Conservation (phyloP, 2,113 vertebrate genomes). For the Tragelaphus strepsiceros region DNA sequence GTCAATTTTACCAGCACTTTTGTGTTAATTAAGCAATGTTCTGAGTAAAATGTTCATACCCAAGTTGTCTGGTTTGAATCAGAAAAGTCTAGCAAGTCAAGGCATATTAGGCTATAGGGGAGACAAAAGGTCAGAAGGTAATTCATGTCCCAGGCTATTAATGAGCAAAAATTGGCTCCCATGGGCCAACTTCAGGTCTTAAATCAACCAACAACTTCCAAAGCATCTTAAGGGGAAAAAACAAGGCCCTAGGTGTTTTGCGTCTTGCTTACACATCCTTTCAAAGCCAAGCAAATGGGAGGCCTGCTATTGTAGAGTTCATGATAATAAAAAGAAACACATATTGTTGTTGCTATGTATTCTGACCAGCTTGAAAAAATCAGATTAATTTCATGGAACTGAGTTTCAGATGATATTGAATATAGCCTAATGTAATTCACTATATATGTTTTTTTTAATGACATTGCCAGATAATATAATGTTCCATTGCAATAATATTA, state of each 20-base stretch:
- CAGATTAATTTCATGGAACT: slow-evolving; percentile 15
- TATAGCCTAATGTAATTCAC: slow-evolving; percentile 2
- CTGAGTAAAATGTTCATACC: not conserved
- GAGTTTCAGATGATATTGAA: not conserved
- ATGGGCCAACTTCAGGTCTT: not conserved
- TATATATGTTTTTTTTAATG: not conserved
- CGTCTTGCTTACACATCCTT: not conserved
- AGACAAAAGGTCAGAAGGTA: slow-evolving; percentile 40
- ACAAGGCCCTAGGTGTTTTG: not conserved
- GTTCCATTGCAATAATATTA: not conserved
- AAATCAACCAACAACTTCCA: slow-evolving; percentile 28
- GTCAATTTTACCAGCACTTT: slow-evolving; percentile 15
- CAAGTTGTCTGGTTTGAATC: slow-evolving; percentile 55
- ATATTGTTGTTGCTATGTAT: not conserved
- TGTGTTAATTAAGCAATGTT: slow-evolving; percentile 46
- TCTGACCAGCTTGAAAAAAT: not conserved
- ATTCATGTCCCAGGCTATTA: slow-evolving; percentile 17
- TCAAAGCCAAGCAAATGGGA: not conserved
- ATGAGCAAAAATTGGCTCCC: not conserved
- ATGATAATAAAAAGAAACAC: not conserved
- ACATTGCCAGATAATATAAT: not conserved
- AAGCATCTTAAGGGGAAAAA: not conserved
- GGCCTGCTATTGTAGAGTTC: not conserved
- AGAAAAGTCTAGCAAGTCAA: slow-evolving; percentile 11
- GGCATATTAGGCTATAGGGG: not conserved